Percentiles rank a stretch among this genome's conserved stretches.
These are phyloP conservation scores for Drosophila melanogaster DNA, from an alignment of 1,140 invertebrate species.

Conservation along the genomic window DNA sequence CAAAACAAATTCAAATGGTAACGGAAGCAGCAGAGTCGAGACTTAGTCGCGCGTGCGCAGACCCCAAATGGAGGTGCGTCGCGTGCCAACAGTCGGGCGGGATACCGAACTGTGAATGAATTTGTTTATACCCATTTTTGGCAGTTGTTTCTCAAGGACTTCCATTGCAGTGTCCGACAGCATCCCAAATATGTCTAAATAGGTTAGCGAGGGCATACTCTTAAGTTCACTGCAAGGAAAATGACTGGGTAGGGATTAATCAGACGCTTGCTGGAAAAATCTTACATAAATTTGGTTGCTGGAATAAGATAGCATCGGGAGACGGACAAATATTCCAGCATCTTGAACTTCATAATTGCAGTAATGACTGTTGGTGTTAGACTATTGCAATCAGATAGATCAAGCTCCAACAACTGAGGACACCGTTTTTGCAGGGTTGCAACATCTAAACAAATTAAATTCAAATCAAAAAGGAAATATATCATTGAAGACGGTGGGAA, in stretches of 20 bases:
- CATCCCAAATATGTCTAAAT: constrained; percentile 91
- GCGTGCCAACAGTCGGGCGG: constrained; percentile 93
- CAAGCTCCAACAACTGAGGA: constrained; percentile 91
- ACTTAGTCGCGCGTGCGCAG: constrained; percentile 91
- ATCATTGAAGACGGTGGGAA: no score
- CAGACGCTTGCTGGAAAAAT: constrained; percentile 6
- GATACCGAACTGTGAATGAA: constrained; percentile 90
- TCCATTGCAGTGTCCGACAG: constrained; percentile 87
- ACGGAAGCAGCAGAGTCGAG: background rate
- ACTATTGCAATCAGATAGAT: constrained; percentile 93
- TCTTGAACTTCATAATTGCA: constrained; percentile 87
- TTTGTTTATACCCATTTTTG: constrained; percentile 86
- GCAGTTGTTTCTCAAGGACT: constrained; percentile 85
- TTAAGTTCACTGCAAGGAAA: constrained; percentile 85
- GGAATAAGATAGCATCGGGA: constrained; percentile 93
- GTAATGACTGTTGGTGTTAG: constrained; percentile 87
- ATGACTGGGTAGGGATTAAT: background rate
- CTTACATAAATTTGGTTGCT: constrained; percentile 87
- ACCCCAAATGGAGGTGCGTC: constrained; percentile 95
- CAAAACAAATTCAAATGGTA: constrained; percentile 1
- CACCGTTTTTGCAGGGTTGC: constrained; percentile 88
- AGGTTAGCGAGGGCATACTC: constrained; percentile 87
- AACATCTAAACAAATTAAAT: constrained; percentile 87
- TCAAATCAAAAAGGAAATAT: background rate
- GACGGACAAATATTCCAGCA: constrained; percentile 92